Evolutionary conservation across 64 coral and sea anemone species (phyloP).

Genomic region (Stichodactyla mertensii): DNA sequence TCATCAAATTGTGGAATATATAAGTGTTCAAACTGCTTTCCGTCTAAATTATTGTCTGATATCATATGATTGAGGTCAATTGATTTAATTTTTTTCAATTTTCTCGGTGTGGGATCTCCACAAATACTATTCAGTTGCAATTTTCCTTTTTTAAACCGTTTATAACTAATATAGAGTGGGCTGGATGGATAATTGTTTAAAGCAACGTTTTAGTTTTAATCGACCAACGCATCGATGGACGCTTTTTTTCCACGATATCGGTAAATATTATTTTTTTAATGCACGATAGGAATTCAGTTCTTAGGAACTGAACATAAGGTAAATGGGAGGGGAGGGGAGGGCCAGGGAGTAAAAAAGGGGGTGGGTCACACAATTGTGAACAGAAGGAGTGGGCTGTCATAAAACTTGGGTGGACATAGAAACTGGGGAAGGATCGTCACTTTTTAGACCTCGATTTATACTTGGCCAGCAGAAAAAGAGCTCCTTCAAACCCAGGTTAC

Average conservation of each 20-base stretch:
- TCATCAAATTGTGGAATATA: background rate
- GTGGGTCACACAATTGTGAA: too few relatives aligned
- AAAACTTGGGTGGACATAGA: too few relatives aligned
- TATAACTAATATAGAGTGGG: background rate
- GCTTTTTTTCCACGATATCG: background rate
- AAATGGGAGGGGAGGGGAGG: too few relatives aligned
- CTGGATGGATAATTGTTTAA: background rate
- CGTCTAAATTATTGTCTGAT: too few relatives aligned
- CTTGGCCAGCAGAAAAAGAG: too few relatives aligned
- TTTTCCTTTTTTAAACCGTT: background rate
- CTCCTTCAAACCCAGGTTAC: too few relatives aligned
- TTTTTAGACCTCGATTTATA: too few relatives aligned
- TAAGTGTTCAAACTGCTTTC: too few relatives aligned
- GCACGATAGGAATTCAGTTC: background rate
- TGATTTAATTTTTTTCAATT: background rate
- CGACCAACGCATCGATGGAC: background rate
- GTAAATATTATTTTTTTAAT: background rate
- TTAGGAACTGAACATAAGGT: background rate
- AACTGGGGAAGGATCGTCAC: too few relatives aligned
- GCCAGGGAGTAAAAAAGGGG: too few relatives aligned
- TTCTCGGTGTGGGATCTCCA: background rate
- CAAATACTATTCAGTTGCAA: background rate
- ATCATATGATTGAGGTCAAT: background rate
- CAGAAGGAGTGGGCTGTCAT: too few relatives aligned
- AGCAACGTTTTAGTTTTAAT: background rate